Percentiles rank a stretch among this genome's conserved stretches.
These are phyloP conservation scores for Acanthisitta chloris DNA, from an alignment of 2,113 vertebrate species.

Conservation along the genomic window DNA sequence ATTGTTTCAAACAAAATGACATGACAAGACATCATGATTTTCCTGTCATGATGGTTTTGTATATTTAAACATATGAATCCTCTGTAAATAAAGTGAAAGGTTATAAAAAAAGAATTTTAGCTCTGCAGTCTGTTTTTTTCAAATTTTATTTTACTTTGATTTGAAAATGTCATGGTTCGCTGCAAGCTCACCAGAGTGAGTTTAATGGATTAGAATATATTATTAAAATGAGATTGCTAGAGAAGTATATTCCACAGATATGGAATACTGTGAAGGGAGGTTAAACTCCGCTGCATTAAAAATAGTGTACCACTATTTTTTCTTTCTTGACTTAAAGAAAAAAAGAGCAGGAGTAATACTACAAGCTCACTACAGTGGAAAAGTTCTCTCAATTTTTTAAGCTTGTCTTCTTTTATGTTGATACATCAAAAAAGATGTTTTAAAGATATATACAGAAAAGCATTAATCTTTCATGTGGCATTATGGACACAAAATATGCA, in stretches of 20 bases:
- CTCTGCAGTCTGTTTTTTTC: neutral
- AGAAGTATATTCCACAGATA: neutral
- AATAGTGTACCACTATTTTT: neutral
- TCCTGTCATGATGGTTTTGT: neutral
- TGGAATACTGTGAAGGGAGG: conserved; percentile 2
- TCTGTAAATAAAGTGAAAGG: conserved; percentile 23
- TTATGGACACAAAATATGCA: neutral
- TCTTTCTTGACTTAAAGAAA: neutral
- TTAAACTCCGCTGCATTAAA: neutral
- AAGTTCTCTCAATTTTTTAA: neutral
- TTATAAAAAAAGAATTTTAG: conserved; percentile 17
- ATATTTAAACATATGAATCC: neutral
- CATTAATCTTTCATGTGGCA: neutral
- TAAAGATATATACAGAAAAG: neutral
- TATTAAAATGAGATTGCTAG: conserved; percentile 33
- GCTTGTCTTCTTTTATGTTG: neutral
- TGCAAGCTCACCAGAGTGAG: neutral
- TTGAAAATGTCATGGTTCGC: conserved; percentile 30
- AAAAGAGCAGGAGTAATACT: neutral
- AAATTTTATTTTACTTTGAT: conserved; percentile 39
- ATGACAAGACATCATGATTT: conserved; percentile 9
- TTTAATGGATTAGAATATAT: conserved; percentile 54
- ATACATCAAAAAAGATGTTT: neutral
- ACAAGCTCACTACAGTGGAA: neutral
- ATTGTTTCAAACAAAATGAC: conserved; percentile 7